phyloP scores from a whole-genome alignment of 2,113 vertebrate genomes.

The Tychaedon coryphoeus region DNA sequence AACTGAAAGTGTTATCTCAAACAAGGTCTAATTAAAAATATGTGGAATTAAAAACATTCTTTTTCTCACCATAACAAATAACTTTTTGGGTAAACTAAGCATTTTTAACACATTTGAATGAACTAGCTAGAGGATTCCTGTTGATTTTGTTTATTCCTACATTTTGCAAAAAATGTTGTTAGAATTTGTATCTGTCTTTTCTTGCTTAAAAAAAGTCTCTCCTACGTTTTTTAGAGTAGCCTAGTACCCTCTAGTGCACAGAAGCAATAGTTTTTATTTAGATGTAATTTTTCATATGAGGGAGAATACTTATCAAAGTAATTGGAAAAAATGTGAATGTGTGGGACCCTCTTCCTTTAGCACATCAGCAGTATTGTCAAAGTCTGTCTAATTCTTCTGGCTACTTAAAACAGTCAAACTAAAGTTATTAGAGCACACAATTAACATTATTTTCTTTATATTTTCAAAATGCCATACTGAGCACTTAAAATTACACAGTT shows the following conservation, averaged over 20 bases:
- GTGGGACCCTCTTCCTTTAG: neutral
- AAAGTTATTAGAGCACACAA: neutral
- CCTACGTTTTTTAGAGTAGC: neutral
- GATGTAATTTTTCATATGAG: neutral
- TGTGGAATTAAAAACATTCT: neutral
- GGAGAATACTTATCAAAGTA: neutral
- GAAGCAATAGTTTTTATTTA: neutral
- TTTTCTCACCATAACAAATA: neutral
- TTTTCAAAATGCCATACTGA: neutral
- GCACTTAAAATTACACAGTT: neutral
- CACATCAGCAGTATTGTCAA: neutral
- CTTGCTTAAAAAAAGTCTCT: neutral
- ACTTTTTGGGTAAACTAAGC: neutral
- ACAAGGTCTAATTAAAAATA: neutral
- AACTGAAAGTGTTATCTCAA: neutral
- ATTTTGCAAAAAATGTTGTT: neutral
- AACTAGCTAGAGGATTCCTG: neutral
- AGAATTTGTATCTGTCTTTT: neutral
- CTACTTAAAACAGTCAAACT: neutral
- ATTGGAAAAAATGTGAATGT: accelerated
- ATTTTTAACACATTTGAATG: neutral
- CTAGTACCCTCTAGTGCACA: slow-evolving; percentile 59
- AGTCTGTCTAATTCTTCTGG: neutral
- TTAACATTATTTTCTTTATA: neutral
- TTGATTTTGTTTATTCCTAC: neutral